These are phyloP conservation scores for Melanocharis versteri DNA, from an alignment of 2,113 vertebrate species.

Conservation along the genomic window DNA sequence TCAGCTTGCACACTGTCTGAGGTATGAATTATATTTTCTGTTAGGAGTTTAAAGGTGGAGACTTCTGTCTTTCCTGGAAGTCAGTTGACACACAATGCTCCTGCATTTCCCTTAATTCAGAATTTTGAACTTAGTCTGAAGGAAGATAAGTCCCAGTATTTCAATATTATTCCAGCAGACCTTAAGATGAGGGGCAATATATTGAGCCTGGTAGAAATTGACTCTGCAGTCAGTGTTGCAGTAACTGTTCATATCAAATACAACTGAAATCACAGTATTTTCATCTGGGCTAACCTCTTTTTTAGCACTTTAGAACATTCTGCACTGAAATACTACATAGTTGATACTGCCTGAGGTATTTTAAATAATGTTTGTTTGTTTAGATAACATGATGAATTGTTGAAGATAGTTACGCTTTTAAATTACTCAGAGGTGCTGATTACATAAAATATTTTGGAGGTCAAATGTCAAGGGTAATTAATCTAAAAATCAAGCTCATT, in stretches of 20 bases:
- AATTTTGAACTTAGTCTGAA: neutral
- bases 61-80: neutral
- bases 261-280: neutral
- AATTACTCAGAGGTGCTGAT: neutral
- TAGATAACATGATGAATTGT: neutral
- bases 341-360: neutral
- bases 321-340: neutral
- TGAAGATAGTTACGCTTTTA: neutral
- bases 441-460: neutral
- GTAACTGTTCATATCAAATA: neutral
- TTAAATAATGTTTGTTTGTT: neutral
- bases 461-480: neutral
- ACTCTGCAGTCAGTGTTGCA: neutral
- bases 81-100: neutral
- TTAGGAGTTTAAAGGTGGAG: neutral
- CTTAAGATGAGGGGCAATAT: neutral
- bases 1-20: neutral
- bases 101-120: neutral
- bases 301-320: neutral
- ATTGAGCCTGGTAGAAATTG: neutral
- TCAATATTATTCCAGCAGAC: neutral
- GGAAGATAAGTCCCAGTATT: neutral
- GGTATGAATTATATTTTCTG: neutral
- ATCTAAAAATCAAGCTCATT: neutral
- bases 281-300: neutral